A percentile compares a stretch with the other conserved stretches of the same genome.
These are phyloP conservation scores for Drosophila baimaii DNA, from an alignment of 1,140 invertebrate species.

Conservation along the genomic window DNA sequence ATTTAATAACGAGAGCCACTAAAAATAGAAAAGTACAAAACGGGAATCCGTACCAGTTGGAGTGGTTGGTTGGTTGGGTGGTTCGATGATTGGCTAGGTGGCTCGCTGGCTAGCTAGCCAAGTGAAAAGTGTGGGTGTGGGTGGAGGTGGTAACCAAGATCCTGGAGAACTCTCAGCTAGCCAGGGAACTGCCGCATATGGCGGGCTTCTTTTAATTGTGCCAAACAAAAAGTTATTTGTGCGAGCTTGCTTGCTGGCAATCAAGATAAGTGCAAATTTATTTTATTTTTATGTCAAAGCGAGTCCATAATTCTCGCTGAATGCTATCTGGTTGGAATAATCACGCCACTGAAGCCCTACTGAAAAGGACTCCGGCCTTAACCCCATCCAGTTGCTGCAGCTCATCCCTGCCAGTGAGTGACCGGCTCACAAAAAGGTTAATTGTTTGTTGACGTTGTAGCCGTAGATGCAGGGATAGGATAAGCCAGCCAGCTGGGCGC, in stretches of 20 bases:
- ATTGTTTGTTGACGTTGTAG: conserved; percentile 64
- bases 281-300: conserved; percentile 35
- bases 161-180: not conserved
- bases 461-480: conserved; percentile 56
- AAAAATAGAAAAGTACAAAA: conserved; percentile 53
- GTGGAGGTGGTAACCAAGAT: conserved; percentile 5
- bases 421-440: conserved; percentile 56
- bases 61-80: not conserved
- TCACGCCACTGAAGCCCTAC: conserved; percentile 38
- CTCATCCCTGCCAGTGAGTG: conserved; percentile 28
- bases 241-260: conserved; percentile 12
- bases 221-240: conserved; percentile 30
- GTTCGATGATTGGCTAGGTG: conserved; percentile 13
- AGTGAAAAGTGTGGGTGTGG: not conserved
- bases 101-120: not conserved
- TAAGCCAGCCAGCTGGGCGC: conserved; percentile 27
- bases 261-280: conserved; percentile 57
- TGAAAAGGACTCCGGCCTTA: conserved; percentile 26
- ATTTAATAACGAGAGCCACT: conserved; percentile 75
- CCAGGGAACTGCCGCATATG: conserved; percentile 68
- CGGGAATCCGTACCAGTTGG: conserved; percentile 58
- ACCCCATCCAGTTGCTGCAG: conserved; percentile 24
- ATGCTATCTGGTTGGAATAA: conserved; percentile 50
- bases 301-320: conserved; percentile 28
- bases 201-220: conserved; percentile 73